A percentile compares a stretch with the other conserved stretches of the same genome.
Evolutionary conservation across 2,113 vertebrate species (phyloP).

Genomic region (Pitta sordida): DNA sequence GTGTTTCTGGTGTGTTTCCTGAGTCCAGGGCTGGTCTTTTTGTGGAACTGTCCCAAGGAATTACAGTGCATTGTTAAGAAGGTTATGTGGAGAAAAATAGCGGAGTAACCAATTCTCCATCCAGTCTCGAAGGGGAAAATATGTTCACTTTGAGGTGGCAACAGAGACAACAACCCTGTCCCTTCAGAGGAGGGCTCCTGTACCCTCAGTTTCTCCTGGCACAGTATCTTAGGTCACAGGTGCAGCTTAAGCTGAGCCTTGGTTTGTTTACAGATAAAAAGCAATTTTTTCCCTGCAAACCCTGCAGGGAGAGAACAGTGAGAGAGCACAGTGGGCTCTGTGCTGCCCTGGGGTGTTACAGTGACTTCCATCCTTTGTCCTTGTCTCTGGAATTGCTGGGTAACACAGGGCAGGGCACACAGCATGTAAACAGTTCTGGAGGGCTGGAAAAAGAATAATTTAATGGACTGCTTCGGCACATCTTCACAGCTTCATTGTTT

Average conservation of each 20-base stretch:
- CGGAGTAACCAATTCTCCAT: slow-evolving; percentile 11
- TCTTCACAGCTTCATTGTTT: slow-evolving; percentile 59
- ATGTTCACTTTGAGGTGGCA: background rate
- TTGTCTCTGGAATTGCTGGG: background rate
- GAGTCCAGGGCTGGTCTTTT: slow-evolving; percentile 32
- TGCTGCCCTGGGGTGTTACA: background rate
- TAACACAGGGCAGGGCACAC: background rate
- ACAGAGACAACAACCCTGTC: background rate
- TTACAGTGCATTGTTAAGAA: background rate
- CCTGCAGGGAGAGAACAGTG: background rate
- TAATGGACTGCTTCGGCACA: slow-evolving; percentile 50
- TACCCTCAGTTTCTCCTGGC: background rate
- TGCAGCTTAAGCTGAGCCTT: background rate
- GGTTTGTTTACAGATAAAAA: background rate
- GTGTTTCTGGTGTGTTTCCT: background rate
- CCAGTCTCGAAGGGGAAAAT: background rate
- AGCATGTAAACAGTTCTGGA: slow-evolving; percentile 33
- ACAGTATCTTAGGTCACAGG: background rate
- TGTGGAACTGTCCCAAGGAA: slow-evolving; percentile 16
- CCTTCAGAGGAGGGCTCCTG: background rate
- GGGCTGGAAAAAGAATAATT: slow-evolving; percentile 52
- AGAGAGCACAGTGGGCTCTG: background rate
- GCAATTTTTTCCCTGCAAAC: background rate
- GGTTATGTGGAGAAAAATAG: background rate
- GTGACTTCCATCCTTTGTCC: background rate